Evolutionary conservation across 2,888 invertebrate genomes (phyloP).

Genomic region (Ellobium chinense): DNA sequence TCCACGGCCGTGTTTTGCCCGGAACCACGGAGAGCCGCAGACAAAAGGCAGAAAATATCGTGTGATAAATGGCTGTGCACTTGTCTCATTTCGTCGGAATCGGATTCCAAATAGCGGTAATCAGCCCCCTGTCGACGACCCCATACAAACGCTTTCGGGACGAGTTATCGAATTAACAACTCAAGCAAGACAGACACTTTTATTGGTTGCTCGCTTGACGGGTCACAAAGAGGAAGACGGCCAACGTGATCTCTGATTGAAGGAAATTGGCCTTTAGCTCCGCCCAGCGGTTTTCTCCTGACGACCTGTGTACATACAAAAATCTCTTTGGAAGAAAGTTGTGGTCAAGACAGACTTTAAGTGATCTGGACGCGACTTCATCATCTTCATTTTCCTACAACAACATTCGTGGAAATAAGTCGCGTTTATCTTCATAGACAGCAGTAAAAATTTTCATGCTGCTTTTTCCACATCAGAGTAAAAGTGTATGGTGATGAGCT

Average conservation of each 20-base stretch:
- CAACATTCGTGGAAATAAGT: too few relatives aligned
- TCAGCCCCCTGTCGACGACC: constrained; percentile 45
- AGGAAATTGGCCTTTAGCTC: constrained; percentile 32
- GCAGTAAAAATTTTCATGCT: too few relatives aligned
- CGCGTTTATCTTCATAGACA: too few relatives aligned
- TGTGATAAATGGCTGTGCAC: constrained; percentile 42
- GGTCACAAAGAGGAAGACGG: constrained; percentile 28
- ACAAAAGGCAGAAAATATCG: constrained; percentile 45
- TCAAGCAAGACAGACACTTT: constrained; percentile 47
- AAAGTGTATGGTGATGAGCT: too few relatives aligned
- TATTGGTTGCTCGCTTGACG: constrained; percentile 46
- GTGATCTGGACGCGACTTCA: neutral
- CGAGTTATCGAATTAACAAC: constrained; percentile 47
- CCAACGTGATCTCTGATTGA: constrained; percentile 29
- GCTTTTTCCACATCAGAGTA: too few relatives aligned
- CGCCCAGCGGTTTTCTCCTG: constrained; percentile 16
- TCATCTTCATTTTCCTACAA: too few relatives aligned
- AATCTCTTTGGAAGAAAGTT: neutral
- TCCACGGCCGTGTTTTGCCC: constrained; percentile 16
- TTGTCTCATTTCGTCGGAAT: constrained; percentile 44
- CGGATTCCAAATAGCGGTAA: constrained; percentile 38
- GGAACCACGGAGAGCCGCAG: constrained; percentile 22
- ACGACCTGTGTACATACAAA: constrained; percentile 6
- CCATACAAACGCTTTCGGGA: constrained; percentile 31
- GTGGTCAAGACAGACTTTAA: neutral